Evolutionary conservation across 2,113 vertebrate species (phyloP).

Genomic region (Odocoileus hemionus): DNA sequence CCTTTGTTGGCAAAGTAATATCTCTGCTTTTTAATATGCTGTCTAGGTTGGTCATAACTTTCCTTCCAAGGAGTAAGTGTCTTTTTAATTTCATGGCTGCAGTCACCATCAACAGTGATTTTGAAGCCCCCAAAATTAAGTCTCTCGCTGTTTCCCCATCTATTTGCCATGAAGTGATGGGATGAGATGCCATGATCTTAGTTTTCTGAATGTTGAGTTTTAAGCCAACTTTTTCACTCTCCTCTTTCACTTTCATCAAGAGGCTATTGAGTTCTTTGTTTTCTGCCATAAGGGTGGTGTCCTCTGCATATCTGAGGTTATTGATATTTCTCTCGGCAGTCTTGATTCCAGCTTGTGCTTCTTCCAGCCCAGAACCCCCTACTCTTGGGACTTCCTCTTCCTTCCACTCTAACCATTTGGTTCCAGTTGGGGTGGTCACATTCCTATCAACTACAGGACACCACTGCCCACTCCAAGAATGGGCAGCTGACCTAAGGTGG

Average conservation of each 20-base stretch:
- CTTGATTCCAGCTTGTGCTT: background rate
- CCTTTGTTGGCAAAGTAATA: background rate
- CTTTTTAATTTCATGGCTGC: background rate
- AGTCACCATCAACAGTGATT: background rate
- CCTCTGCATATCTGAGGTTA: background rate
- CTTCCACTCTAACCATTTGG: background rate
- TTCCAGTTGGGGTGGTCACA: background rate
- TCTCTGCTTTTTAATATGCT: background rate
- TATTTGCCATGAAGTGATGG: background rate
- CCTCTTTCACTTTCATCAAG: background rate
- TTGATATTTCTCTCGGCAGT: background rate
- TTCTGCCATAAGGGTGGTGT: background rate
- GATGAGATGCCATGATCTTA: background rate
- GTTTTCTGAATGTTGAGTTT: background rate
- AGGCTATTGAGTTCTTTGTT: background rate
- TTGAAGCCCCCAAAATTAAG: background rate
- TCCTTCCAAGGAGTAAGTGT: background rate
- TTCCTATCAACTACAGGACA: background rate
- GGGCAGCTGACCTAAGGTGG: background rate
- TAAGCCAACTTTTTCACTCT: background rate
- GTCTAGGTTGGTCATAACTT: background rate
- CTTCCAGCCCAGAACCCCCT: background rate
- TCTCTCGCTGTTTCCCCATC: background rate
- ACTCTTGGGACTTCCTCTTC: background rate
- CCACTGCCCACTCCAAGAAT: background rate